Evolutionary conservation across 2,797 vertebrate species (phyloP), one percentile per base, ranked within the genome.

Genomic region (Anolis apletophallus): DNA sequence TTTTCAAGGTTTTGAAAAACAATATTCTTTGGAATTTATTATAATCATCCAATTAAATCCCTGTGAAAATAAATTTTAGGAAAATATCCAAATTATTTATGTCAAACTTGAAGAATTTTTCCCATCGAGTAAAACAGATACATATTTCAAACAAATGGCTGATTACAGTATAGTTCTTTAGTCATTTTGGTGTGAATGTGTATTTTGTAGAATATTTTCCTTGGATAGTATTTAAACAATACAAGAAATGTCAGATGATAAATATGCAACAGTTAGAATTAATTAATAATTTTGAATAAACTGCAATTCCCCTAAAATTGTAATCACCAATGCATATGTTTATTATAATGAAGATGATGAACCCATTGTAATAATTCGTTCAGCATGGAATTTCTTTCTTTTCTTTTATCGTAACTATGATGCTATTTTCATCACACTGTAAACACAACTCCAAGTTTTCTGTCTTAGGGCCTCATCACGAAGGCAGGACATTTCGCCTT

Each of bases 1-100:
- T 81, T 64, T 36, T 11, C 75, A 59, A 46, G 88, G 83, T 26
- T 89, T 59, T n/a, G 0, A 87, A 85, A 52, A 81, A 86, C 88
- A 64, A 69, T 23, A 54, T 74, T 89, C 5, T 0, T 57, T 77
- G 68, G 87, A 81, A 88, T n/a, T 2, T 84, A 4, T 4, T 67
- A 26, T 86, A 76, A 78, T 79, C 64, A 89, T 90, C 88, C 79
- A 4, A 75, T 0, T 0, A 57, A 73, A 11, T 86, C 82, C 84
- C 54, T 81, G 21, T 72, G 36, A 81, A 79, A 11, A 83, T 88
- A 80, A 19, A 26, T 32, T 40, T 79, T 72, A 32, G 21, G 85
- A 88, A 55, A 74, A 85, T 82, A 26, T 36, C 26, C 0, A 16
- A 26, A 80, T 19, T 29, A 74, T 34, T 21, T 72, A 5, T 72